A percentile compares a stretch with the other conserved stretches of the same genome.
phyloP scores from a whole-genome alignment of 2,113 vertebrate genomes.

The Cariama cristata region DNA sequence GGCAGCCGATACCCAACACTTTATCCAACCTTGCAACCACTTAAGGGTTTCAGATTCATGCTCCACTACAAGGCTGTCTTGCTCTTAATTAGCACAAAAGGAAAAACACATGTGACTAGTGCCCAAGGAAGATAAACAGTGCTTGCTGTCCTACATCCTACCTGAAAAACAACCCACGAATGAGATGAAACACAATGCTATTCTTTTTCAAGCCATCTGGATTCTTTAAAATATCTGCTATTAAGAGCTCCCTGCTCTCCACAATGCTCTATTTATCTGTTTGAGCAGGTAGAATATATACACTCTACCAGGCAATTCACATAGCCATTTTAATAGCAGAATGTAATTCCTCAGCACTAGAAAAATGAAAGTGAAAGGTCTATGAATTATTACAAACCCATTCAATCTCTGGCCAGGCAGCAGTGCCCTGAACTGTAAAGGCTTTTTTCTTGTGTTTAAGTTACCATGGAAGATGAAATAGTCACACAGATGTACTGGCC shows the following conservation, averaged over 20 bases:
- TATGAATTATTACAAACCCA: slow-evolving; percentile 89
- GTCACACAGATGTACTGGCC: slow-evolving; percentile 76
- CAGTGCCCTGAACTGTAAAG: slow-evolving; percentile 82
- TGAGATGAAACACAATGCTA: neutral
- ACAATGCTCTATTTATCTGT: neutral
- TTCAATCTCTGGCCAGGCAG: slow-evolving; percentile 74
- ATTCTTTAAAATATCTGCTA: neutral
- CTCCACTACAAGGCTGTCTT: neutral
- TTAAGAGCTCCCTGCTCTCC: neutral
- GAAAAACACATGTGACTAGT: neutral
- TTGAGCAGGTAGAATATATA: neutral
- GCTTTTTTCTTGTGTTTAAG: slow-evolving; percentile 89
- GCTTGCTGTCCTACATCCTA: neutral
- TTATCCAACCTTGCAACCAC: neutral
- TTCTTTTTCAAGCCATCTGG: neutral
- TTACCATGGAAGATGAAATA: slow-evolving; percentile 94
- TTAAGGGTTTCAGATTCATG: neutral
- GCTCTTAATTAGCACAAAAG: neutral
- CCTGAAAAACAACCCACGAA: neutral
- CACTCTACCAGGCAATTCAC: neutral
- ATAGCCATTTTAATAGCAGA: slow-evolving; percentile 79
- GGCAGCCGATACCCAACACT: neutral
- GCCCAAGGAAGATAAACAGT: neutral
- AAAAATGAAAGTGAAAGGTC: slow-evolving; percentile 85
- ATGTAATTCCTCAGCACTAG: slow-evolving; percentile 81